Conservation (phyloP, 2,113 vertebrate species). For the Porphyrio hochstetteri region DNA sequence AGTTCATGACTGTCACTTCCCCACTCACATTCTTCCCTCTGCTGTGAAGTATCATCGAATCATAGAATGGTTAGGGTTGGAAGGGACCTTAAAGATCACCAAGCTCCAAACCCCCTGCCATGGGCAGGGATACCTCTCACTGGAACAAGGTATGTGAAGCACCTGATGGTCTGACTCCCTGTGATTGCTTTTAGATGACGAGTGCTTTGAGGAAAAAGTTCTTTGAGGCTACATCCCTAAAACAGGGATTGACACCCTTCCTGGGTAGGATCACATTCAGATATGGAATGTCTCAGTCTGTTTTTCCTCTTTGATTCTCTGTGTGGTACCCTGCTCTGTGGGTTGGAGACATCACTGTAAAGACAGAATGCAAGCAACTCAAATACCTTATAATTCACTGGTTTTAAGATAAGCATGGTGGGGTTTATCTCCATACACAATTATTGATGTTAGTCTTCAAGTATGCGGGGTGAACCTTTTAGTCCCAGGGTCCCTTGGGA, state of each 20-base stretch:
- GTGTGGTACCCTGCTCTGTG: too few species aligned
- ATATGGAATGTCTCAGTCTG: too few species aligned
- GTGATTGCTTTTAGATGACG: background rate
- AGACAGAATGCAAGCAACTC: background rate
- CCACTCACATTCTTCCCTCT: background rate
- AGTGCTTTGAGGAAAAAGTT: background rate
- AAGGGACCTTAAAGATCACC: too few species aligned
- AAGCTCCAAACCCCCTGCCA: too few species aligned
- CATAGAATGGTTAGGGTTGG: too few species aligned
- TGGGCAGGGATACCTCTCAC: too few species aligned
- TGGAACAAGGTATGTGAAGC: background rate
- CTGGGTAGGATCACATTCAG: too few species aligned
- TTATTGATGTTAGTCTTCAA: background rate
- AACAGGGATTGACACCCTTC: too few species aligned
- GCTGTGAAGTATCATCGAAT: background rate
- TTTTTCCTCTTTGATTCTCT: background rate
- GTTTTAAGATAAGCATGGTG: background rate
- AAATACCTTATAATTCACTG: background rate
- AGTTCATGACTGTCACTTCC: background rate
- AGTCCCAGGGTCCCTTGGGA: too few species aligned
- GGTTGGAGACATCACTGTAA: background rate
- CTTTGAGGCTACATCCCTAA: background rate
- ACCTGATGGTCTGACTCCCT: background rate
- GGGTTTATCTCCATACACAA: background rate
- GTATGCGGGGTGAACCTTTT: background rate